These are phyloP conservation scores for Prunella himalayana DNA, from an alignment of 2,113 vertebrate species.

Conservation along the genomic window DNA sequence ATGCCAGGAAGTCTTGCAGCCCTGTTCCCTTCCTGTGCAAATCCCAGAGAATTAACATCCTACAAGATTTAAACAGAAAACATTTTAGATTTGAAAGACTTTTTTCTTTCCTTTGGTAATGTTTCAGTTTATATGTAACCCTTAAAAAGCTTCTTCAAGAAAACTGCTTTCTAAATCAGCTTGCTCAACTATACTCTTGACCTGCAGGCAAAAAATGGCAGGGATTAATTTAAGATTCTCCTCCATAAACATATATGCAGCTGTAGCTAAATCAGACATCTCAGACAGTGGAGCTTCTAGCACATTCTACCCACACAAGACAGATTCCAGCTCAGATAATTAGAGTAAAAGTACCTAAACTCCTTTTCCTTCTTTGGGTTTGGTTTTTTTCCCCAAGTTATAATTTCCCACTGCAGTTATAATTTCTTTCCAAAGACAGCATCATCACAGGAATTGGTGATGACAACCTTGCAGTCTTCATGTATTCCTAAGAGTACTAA, in stretches of 20 bases:
- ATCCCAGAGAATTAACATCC: not conserved
- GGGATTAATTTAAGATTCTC: not conserved
- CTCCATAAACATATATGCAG: not conserved
- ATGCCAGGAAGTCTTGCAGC: not conserved
- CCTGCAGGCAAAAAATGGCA: not conserved
- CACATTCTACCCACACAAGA: not conserved
- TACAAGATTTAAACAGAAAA: not conserved
- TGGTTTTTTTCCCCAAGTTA: fast-evolving
- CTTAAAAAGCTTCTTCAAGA: not conserved
- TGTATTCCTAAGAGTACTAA: not conserved
- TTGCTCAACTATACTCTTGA: not conserved
- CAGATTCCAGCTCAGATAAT: not conserved
- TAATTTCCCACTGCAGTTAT: not conserved
- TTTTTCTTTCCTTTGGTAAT: not conserved
- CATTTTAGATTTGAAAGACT: not conserved
- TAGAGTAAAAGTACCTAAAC: not conserved
- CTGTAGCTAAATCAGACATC: not conserved
- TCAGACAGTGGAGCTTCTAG: not conserved
- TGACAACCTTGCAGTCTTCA: not conserved
- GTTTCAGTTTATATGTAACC: not conserved
- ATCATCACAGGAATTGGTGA: not conserved
- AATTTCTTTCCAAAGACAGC: not conserved
- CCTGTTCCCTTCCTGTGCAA: not conserved
- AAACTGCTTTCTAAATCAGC: not conserved
- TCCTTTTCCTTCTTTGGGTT: not conserved